These are phyloP conservation scores for Drosophila busckii DNA, from an alignment of 1,140 invertebrate species.

Conservation along the genomic window DNA sequence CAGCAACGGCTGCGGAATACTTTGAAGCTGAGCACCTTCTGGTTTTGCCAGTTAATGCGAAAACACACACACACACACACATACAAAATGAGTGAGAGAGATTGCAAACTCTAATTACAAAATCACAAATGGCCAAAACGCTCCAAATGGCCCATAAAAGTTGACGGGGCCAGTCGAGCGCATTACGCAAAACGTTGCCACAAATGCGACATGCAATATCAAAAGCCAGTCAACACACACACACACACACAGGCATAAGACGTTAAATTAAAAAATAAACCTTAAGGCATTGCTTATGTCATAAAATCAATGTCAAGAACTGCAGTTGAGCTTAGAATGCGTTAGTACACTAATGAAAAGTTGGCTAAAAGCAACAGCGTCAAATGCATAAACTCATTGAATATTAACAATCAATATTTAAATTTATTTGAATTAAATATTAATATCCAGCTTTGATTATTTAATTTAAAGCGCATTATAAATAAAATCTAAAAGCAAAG, in stretches of 20 bases:
- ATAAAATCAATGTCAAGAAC: too few species aligned
- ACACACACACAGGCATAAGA: not conserved
- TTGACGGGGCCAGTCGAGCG: slow-evolving; percentile 59
- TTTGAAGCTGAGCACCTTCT: slow-evolving; percentile 26
- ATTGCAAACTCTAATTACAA: slow-evolving; percentile 65
- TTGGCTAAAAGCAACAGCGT: too few species aligned
- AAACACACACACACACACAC: slow-evolving; percentile 22
- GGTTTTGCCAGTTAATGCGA: slow-evolving; percentile 18
- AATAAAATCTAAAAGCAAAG: too few species aligned
- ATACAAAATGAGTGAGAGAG: too few species aligned
- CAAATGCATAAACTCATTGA: too few species aligned
- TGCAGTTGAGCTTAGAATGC: too few species aligned
- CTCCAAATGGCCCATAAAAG: slow-evolving; percentile 64
- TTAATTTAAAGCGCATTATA: too few species aligned
- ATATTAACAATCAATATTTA: too few species aligned
- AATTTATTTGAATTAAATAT: too few species aligned
- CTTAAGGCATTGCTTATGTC: too few species aligned
- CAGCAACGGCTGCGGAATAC: slow-evolving; percentile 8
- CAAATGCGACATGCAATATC: slow-evolving; percentile 45
- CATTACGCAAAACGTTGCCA: slow-evolving; percentile 66
- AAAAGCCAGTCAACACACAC: slow-evolving; percentile 5
- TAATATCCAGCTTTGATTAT: too few species aligned
- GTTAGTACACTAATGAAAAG: too few species aligned
- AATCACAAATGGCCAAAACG: slow-evolving; percentile 72
- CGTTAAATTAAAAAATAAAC: slow-evolving; percentile 67